phyloP scores from a whole-genome alignment of 2,888 invertebrate species.

The Mesorhabditis belari region DNA sequence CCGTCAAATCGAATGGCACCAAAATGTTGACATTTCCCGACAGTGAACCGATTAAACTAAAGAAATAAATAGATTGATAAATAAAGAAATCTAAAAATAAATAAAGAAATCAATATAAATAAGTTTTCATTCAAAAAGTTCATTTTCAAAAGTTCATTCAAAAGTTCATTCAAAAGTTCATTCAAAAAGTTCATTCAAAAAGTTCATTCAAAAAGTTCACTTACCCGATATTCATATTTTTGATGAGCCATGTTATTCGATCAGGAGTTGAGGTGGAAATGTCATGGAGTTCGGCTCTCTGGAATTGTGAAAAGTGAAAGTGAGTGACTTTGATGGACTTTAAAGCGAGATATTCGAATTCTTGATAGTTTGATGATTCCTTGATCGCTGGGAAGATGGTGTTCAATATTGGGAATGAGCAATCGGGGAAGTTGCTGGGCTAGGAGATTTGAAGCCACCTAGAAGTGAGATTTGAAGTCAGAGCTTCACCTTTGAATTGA shows the following conservation, averaged over 20 bases:
- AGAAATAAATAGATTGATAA: too few relatives aligned
- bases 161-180: too few relatives aligned
- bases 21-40: conserved; percentile 36
- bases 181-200: too few relatives aligned
- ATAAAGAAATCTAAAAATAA: too few relatives aligned
- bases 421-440: conserved; percentile 36
- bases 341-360: conserved; percentile 22
- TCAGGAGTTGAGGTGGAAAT: conserved; percentile 31
- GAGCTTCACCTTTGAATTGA: too few relatives aligned
- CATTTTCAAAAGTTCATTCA: background rate
- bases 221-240: conserved; percentile 35
- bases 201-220: background rate
- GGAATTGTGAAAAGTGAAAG: background rate
- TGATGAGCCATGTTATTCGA: conserved; percentile 34
- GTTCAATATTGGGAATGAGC: conserved; percentile 35
- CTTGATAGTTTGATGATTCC: conserved; percentile 35
- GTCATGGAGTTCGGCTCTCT: conserved; percentile 31
- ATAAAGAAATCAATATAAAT: background rate
- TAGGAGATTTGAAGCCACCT: conserved; percentile 37
- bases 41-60: conserved; percentile 33
- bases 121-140: background rate
- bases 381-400: conserved; percentile 30
- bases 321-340: too few relatives aligned
- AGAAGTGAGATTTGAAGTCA: too few relatives aligned
- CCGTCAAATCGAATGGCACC: conserved; percentile 36